phyloP scores from a whole-genome alignment of 2,797 vertebrate genomes.

The Sarcophilus harrisii region DNA sequence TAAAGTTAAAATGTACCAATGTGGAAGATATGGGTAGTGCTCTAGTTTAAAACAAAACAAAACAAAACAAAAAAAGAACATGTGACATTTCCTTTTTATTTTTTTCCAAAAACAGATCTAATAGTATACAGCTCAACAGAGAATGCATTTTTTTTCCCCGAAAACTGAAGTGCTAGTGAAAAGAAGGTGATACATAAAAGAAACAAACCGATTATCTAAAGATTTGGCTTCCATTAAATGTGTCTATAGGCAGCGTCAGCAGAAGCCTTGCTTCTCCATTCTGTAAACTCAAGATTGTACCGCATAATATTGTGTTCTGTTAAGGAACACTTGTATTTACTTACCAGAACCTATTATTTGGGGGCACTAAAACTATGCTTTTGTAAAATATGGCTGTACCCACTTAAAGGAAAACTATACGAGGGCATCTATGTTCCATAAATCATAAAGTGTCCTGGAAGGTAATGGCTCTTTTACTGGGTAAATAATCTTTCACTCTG shows the following conservation, averaged over 20 bases:
- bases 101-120: not conserved
- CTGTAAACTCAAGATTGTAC: not conserved
- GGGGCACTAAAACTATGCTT: conserved; percentile 2
- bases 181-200: not conserved
- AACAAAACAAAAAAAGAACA: not conserved
- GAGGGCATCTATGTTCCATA: conserved; percentile 15
- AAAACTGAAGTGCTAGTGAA: conserved; percentile 44
- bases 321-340: conserved; percentile 28
- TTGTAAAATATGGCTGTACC: not conserved
- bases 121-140: conserved; percentile 4
- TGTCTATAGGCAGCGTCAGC: conserved; percentile 35
- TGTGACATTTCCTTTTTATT: not conserved
- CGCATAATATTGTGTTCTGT: not conserved
- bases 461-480: conserved; percentile 30
- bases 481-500: not conserved
- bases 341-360: conserved; percentile 31
- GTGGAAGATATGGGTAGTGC: conserved; percentile 13
- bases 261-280: conserved; percentile 43
- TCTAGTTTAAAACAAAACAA: not conserved
- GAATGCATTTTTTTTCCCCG: conserved; percentile 15
- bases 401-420: conserved; percentile 5
- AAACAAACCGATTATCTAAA: conserved; percentile 6
- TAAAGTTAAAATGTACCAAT: conserved; percentile 38
- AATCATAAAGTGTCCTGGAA: conserved; percentile 9
- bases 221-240: conserved; percentile 18